Base-by-base conservation (phyloP, 2,888 invertebrate species). In the Drosophila maculinotata region DNA sequence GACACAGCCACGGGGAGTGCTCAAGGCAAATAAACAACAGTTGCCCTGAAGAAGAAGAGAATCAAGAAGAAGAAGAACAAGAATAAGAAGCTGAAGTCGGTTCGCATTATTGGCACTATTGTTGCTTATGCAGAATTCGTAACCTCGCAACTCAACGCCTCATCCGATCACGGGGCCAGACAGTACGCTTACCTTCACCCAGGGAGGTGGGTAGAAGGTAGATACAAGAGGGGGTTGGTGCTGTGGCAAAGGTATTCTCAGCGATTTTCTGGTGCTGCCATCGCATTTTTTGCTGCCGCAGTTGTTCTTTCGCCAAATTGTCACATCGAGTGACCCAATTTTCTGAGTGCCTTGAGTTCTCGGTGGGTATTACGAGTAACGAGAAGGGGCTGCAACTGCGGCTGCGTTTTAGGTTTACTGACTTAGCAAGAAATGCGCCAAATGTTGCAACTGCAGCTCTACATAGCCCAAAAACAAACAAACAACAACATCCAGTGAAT, bases 371-470 rank as follows among this genome's bases (percentile, higher is more conserved):
- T 14, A 26, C 33, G 20, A 20, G 20, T 20, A 26, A 39, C 20
- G 20, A n/a, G n/a, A 15, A 20, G 38, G 25, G 33, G 15, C 14
- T 20, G 54, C 26, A 10, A 44, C 10, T 58, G 62, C 56, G 23
- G 44, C 48, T 38, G 53, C 51, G 45, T 36, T 44, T 76, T 60
- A 47, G 52, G 49, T 69, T 65, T 68, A 74, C 81, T 84, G 79
- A 79, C 59, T 84, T 86, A 45, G 87, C 84, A 84, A 82, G 87
- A 87, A 80, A 70, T 52, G 74, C 76, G 42, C 59, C 65, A 60
- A 81, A 74, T 87, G 81, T 86, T 83, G 83, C 83, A 83, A 86
- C 72, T 45, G 54, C 63, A 76, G 67, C 64, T 30, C 26, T 36
- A 33, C 38, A 42, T 20, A 54, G 25, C 9, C 20, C 0, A 26